Conservation (phyloP, 2,888 invertebrate species). For the Heterodera filipjevi region DNA sequence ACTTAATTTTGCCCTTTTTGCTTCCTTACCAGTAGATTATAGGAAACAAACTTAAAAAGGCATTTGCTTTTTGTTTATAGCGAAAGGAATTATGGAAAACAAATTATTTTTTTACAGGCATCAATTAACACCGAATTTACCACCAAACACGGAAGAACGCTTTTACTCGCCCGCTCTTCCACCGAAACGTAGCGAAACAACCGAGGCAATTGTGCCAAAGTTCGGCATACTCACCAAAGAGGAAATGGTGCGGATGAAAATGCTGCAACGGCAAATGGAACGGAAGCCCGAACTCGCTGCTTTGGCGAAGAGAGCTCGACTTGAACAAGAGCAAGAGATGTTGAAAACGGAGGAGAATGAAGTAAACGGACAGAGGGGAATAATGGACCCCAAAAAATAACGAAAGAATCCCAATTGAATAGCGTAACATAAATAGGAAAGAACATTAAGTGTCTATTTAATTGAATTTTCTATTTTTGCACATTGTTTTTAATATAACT, state of each 20-base stretch:
- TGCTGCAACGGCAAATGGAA: conserved; percentile 21
- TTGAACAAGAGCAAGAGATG: neutral
- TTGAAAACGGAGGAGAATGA: conserved; percentile 28
- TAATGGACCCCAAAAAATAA: no score
- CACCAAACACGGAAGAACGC: conserved; percentile 17
- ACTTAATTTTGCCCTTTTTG: no score
- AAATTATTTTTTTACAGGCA: no score
- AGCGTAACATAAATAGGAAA: neutral
- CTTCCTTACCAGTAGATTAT: no score
- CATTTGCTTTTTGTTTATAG: no score
- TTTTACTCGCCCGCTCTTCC: conserved; percentile 27
- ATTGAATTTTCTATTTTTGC: no score
- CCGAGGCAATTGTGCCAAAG: conserved; percentile 25
- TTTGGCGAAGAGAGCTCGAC: conserved; percentile 14
- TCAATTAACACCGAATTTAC: neutral
- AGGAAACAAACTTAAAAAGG: no score
- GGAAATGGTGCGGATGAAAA: conserved; percentile 32
- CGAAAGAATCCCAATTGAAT: neutral
- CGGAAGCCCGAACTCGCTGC: conserved; percentile 11
- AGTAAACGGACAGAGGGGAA: neutral
- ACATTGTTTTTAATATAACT: neutral
- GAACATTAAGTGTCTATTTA: neutral
- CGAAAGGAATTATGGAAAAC: no score
- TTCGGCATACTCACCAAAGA: conserved; percentile 40
- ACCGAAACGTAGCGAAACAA: conserved; percentile 2